phyloP scores from a whole-genome alignment of 2,888 invertebrate genomes.

The Eilema depressum region DNA sequence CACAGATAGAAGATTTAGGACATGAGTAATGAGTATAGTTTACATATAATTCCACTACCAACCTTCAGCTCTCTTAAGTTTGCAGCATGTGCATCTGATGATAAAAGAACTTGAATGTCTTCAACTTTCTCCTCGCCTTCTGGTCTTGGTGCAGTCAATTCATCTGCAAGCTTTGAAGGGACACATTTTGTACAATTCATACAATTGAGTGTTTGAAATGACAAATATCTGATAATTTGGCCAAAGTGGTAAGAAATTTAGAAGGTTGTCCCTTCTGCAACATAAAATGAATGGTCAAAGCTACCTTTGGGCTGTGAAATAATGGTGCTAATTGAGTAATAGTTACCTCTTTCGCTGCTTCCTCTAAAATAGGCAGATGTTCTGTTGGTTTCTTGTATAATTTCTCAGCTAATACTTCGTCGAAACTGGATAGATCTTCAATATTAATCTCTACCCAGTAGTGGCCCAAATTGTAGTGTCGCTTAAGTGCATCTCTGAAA shows the following conservation, averaged over 20 bases:
- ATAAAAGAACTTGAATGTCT: slow-evolving; percentile 96
- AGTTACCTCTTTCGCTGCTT: slow-evolving; percentile 95
- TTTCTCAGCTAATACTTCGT: slow-evolving; percentile 97
- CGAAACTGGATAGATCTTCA: slow-evolving; percentile 97
- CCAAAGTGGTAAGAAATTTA: not conserved
- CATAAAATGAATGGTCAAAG: not conserved
- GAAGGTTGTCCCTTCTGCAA: not conserved
- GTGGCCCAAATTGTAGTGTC: slow-evolving; percentile 95
- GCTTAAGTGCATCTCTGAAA: slow-evolving; percentile 95
- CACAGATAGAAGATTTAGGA: no score
- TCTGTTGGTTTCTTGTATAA: slow-evolving; percentile 97
- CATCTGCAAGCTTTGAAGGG: slow-evolving; percentile 92
- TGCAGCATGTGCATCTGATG: slow-evolving; percentile 93
- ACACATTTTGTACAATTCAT: not conserved
- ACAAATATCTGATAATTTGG: no score
- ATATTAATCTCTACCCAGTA: slow-evolving; percentile 97
- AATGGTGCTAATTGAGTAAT: not conserved
- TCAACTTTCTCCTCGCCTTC: slow-evolving; percentile 95
- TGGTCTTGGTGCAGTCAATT: slow-evolving; percentile 96
- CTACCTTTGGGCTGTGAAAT: no score
- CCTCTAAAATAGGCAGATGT: slow-evolving; percentile 97
- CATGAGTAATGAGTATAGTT: not conserved
- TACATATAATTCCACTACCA: slow-evolving; percentile 26
- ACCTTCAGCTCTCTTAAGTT: slow-evolving; percentile 95
- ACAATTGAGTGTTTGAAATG: not conserved